Evolutionary conservation across 2,797 vertebrate genomes (phyloP), one percentile per base, ranked within the genome.

Genomic region (Enteromius anoplus): DNA sequence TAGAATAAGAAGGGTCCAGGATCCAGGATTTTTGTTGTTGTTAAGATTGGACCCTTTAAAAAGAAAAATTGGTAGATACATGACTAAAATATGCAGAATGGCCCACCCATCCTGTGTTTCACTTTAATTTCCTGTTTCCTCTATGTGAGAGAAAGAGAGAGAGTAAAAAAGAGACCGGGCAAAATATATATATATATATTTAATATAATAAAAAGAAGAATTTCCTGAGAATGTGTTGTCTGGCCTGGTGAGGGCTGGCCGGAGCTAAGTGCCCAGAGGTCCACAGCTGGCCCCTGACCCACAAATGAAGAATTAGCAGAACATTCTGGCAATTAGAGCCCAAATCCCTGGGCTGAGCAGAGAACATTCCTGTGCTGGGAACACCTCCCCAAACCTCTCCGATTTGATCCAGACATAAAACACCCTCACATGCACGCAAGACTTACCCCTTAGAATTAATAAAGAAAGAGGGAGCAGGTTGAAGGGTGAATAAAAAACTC

Each of bases 241-340:
- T 78, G 37, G 45, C n/a, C 7, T 82, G 77, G 73, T 73, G 66
- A 64, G 81, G 76, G 70, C 32, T 71, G 78, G 79, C 81, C 15
- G 66, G 19, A 72, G 68, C 51, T 69, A 19, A 58, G 32, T 80
- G 81, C 88, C 88, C 86, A 34, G 5, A 79, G 85, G 73, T 78
- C n/a, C 29, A 85, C 86, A 90, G 81, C 84, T 92, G 88, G 85
- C 88, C 91, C 86, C 83, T 87, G 87, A 89, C 88, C 84, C 89
- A 89, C 82, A 88, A 90, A 92, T 87, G 75, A 89, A 83, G 82
- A 88, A 87, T 91, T 89, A 89, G 85, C 86, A 58, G 85, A 92
- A 88, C 66, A 75, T 51, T 75, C 85, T 88, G 87, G 87, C 86
- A 90, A 90, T 93, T 91, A 89, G 86, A 88, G 79, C 80, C 70